Conservation (phyloP, 2,113 vertebrate genomes). For the Gavia stellata region DNA sequence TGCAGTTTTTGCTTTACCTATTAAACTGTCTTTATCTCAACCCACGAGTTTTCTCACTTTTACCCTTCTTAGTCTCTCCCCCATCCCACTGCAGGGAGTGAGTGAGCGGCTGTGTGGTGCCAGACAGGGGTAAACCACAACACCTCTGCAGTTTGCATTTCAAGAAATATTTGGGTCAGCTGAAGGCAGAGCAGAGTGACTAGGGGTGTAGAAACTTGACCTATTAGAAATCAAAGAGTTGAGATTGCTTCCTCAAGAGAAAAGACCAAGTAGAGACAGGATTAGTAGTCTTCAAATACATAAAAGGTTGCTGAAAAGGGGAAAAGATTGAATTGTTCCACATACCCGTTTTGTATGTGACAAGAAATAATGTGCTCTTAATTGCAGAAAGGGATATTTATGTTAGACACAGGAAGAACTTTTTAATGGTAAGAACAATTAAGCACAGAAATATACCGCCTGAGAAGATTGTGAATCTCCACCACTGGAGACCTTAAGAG, state of each 20-base stretch:
- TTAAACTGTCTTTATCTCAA: no score
- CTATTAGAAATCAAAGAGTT: background rate
- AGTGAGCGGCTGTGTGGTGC: no score
- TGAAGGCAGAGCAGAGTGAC: background rate
- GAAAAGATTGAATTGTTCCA: background rate
- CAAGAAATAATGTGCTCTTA: background rate
- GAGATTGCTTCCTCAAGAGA: background rate
- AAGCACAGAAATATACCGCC: background rate
- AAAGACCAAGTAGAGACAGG: background rate
- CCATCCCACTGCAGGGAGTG: no score
- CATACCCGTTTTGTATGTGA: background rate
- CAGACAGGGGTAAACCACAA: no score
- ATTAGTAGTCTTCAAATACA: background rate
- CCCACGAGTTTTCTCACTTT: no score
- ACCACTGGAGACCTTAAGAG: background rate
- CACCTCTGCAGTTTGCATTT: background rate
- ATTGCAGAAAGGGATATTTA: background rate
- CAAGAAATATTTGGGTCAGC: conserved; percentile 25
- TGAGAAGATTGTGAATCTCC: background rate
- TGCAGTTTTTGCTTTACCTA: no score
- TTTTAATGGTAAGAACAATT: background rate
- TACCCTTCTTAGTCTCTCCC: no score
- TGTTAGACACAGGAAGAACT: background rate
- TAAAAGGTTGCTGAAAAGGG: background rate
- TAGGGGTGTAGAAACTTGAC: background rate